Base-by-base conservation (phyloP, 1,140 invertebrate genomes). In the Ectropis grisescens region DNA sequence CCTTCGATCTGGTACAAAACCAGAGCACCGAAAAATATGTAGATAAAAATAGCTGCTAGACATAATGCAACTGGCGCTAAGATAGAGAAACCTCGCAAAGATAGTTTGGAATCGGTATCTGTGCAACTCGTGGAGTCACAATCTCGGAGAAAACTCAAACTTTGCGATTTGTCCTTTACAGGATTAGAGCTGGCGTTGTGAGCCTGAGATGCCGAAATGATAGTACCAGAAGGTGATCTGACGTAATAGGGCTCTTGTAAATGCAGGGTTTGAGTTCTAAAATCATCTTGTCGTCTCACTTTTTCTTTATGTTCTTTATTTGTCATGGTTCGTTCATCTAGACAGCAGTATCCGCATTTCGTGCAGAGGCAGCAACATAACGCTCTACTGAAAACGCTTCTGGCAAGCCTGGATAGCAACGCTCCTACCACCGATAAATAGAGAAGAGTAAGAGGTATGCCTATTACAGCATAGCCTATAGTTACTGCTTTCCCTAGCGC, bases 401-500 rank as follows among this genome's bases (percentile, higher is more conserved):
- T 85, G 34, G 96, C 95, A 35, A 95, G 88, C 50, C 90, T 86
- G 30, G 93, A 93, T 41, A 96, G 75, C 3, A 94, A 86, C 37
- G 92, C 91, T 30, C 93, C 93, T 4, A 93, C 90, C 40, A 90
- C 93, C 13, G 91, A 93, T 33, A 95, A 83, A 76, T 95, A 95
- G 3, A 98, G 87, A 23, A 98, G 85, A 41, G 95, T 96, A 39
- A 98, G 72, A 0, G 96, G 96, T 50, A 98, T 96, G 9, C 95
- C 95, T 9, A 97, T 84, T 24, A 91, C 88, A 7, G 94, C 94
- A 79, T 97, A 97, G 4, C 92, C 88, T 67, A 97, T 92, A 2
- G 95, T 96, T 0, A 93, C 89, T 14, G 93, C 85, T 69, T 94
- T 91, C 0, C 94, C 94, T 23, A 91, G 80, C 1, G 90, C 87